Conservation (phyloP, 2,113 vertebrate genomes). For the Antechinus flavipes region DNA sequence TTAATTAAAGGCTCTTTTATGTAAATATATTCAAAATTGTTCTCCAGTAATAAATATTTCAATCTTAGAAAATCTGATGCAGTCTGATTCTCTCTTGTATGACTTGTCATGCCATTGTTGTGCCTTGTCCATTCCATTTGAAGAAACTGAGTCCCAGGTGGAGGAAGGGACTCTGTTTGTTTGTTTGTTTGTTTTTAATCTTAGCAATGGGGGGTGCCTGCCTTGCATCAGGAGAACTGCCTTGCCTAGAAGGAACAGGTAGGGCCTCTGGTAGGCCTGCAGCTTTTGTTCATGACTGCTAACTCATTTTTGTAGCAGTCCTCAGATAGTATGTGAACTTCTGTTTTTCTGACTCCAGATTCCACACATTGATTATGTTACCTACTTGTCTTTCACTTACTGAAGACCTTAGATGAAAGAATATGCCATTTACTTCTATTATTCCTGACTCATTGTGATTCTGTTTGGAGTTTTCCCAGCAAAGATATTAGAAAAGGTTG, state of each 20-base stretch:
- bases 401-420: not conserved
- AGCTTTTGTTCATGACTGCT: not conserved
- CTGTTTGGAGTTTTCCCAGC: not conserved
- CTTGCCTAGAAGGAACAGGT: not conserved
- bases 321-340: not conserved
- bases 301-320: not conserved
- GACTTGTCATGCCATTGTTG: not conserved
- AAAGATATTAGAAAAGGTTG: not conserved
- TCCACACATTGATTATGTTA: not conserved
- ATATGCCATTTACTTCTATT: not conserved
- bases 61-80: not conserved
- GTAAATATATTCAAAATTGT: not conserved
- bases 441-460: not conserved
- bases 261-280: not conserved
- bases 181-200: not conserved
- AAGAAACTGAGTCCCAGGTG: not conserved
- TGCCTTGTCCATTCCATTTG: not conserved
- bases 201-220: not conserved
- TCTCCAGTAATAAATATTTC: not conserved
- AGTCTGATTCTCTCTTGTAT: not conserved
- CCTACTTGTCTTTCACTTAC: not conserved
- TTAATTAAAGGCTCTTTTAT: not conserved
- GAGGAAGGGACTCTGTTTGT: not conserved
- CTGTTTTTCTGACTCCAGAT: not conserved
- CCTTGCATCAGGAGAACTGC: not conserved